These are phyloP conservation scores for Chloroclystis v-ata DNA, from an alignment of 2,888 invertebrate species.

Conservation along the genomic window DNA sequence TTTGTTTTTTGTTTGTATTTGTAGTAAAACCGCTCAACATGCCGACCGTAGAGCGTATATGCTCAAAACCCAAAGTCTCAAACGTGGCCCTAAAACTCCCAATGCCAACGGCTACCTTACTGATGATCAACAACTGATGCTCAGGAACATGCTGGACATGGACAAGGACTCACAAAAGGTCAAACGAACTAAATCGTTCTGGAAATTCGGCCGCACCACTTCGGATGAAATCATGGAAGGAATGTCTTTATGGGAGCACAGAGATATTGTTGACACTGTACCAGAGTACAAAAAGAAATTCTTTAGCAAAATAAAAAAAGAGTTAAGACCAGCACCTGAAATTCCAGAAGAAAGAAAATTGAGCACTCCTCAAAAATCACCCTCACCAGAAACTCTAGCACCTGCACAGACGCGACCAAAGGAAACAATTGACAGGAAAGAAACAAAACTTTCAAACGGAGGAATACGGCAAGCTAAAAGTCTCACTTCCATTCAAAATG, in stretches of 20 bases:
- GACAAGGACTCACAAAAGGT: slow-evolving; percentile 82
- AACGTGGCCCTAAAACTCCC: slow-evolving; percentile 54
- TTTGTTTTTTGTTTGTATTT: slow-evolving; percentile 49
- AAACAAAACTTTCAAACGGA: slow-evolving; percentile 60
- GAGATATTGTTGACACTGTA: slow-evolving; percentile 87
- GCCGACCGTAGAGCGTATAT: slow-evolving; percentile 61
- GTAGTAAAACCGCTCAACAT: slow-evolving; percentile 67
- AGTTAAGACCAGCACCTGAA: slow-evolving; percentile 63
- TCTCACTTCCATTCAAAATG: slow-evolving; percentile 68
- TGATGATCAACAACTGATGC: slow-evolving; percentile 75
- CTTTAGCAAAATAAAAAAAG: slow-evolving; percentile 68
- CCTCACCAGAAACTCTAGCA: slow-evolving; percentile 51
- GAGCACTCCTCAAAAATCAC: slow-evolving; percentile 47
- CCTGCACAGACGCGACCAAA: slow-evolving; percentile 46
- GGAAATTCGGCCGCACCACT: slow-evolving; percentile 87
- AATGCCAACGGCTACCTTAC: slow-evolving; percentile 71
- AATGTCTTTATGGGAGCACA: slow-evolving; percentile 91
- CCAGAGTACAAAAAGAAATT: slow-evolving; percentile 73
- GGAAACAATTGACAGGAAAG: slow-evolving; percentile 72
- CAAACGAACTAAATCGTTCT: slow-evolving; percentile 90
- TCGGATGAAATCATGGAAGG: slow-evolving; percentile 89
- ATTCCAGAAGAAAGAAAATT: slow-evolving; percentile 56
- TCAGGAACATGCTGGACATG: slow-evolving; percentile 71
- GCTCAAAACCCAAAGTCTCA: slow-evolving; percentile 71
- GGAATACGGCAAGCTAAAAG: slow-evolving; percentile 72